Base-by-base conservation (phyloP, 1,140 invertebrate species). In the Drosophila burlai region DNA sequence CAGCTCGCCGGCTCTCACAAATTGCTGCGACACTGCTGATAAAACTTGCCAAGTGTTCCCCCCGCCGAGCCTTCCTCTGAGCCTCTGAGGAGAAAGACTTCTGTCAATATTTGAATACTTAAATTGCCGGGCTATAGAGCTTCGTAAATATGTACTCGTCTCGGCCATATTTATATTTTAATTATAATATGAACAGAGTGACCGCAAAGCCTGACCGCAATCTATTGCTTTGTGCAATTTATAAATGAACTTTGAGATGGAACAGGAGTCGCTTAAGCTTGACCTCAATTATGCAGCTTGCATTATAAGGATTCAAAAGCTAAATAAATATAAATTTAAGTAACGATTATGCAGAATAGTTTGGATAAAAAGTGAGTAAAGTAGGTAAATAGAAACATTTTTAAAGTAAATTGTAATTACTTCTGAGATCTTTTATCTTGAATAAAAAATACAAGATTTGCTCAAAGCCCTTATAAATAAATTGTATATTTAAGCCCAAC, bases 11-110 rank as follows among this genome's bases (percentile, higher is more conserved):
- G 18, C 16, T 18, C 26, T 36, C 24, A 72, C 71, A 81, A 84
- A 76, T 80, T 83, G 80, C 80, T 86, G 71, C 80, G 54, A 83
- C 83, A 81, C 43, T 65, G 78, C 74, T 79, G 77, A 89, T 89
- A 84, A 89, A 84, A 84, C 64, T 71, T 65, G 46, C 66, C 67
- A 80, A 68, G 46, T 46, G 34, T 43, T 5, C 13, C 60, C 54
- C 29, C 50, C 63, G 24, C 50, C 63, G 24, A 6, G 21, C 13
- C n/a, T 15, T 21, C 13, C 31, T 10, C 31, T 11, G 15, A 43
- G 15, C 18, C 45, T 47, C 7, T 11, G 21, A 18, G n/a, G 43
- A 29, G 43, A 24, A 36, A 45, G 66, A 78, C 43, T 76, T 63
- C 10, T 36, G 66, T 21, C 36, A 63, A 71, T 71, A 81, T 80